Evolutionary conservation across 2,113 vertebrate species (phyloP), one percentile per base, ranked within the genome.

Genomic region (Scopus umbretta): DNA sequence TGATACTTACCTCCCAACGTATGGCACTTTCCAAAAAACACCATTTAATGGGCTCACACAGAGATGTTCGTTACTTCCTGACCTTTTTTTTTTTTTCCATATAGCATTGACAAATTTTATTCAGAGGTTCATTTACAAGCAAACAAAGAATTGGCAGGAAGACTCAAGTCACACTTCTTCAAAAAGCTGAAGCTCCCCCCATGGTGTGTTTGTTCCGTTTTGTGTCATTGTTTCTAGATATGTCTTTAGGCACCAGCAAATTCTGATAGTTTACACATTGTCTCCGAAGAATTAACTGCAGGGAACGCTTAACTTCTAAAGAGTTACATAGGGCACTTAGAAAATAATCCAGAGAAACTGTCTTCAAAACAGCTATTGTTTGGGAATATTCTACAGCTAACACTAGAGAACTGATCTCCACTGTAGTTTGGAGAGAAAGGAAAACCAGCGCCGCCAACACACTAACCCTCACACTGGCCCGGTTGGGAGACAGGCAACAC

Each of bases 201-300:
- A 4, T 45, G n/a, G 90, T 13, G 59, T 43, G 47, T 73, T 52
- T 82, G 81, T 87, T 93, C 94, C 42, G 4, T 52, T 92, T 30
- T 34, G 53, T 79, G 78, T 58, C 92, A 93, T 95, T 96, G 94
- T 96, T 87, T 93, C 29, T 81, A 90, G 87, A 83, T 79, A 50
- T 1, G 13, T 73, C 88, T 94, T 86, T 73, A 88, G 93, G 72
- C 79, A 90, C 58, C 90, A 86, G 55, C 92, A 71, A 50, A 76
- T 65, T n/a, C 74, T 95, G 94, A 86, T 70, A 30, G 25, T 72
- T 90, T 58, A 45, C 88, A 80, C 71, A 80, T 66, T 80, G 88
- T 67, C 52, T 83, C 88, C 52, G 4, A 90, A 94, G 90, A 96
- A 95, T 47, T 47, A 47, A 84, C 90, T 78, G 68, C 72, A 49